Conservation (phyloP, 1,140 invertebrate genomes). For the Melitaea cinxia region DNA sequence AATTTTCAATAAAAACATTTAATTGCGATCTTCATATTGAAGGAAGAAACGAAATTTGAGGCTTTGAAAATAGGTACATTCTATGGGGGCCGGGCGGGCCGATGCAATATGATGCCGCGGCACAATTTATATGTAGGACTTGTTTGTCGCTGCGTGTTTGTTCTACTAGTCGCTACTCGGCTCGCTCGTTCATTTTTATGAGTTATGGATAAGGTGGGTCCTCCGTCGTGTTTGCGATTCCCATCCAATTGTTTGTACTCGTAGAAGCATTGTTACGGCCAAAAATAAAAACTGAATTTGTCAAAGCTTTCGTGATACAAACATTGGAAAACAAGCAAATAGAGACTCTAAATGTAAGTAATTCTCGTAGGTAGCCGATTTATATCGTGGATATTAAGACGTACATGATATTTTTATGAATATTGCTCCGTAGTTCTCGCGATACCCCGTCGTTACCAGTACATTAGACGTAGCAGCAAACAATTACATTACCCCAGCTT, state of each 20-base stretch:
- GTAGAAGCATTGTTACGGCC: constrained; percentile 28
- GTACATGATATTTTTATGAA: constrained; percentile 36
- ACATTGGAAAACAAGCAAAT: constrained; percentile 29
- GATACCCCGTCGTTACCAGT: constrained; percentile 56
- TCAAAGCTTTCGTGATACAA: constrained; percentile 12
- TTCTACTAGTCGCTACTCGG: constrained; percentile 55
- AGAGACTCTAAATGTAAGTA: constrained; percentile 5
- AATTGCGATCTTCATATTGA: neutral
- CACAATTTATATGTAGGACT: constrained; percentile 47
- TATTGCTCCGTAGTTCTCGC: constrained; percentile 41
- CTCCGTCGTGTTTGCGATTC: constrained; percentile 60
- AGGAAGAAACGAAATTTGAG: neutral
- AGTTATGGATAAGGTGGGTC: constrained; percentile 73
- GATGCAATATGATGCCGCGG: constrained; percentile 30
- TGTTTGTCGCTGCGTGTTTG: constrained; percentile 66
- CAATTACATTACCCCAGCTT: constrained; percentile 70
- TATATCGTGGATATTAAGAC: constrained; percentile 15
- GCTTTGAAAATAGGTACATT: neutral
- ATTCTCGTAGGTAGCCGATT: constrained; percentile 18
- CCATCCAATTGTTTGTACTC: constrained; percentile 60
- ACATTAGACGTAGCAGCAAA: constrained; percentile 69
- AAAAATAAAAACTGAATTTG: constrained; percentile 28
- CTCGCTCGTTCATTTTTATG: constrained; percentile 74
- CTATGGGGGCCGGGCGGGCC: constrained; percentile 6
- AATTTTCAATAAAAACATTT: neutral